A percentile compares a stretch with the other conserved stretches of the same genome.
phyloP scores from a whole-genome alignment of 2,797 vertebrate species.

The Scyliorhinus canicula region DNA sequence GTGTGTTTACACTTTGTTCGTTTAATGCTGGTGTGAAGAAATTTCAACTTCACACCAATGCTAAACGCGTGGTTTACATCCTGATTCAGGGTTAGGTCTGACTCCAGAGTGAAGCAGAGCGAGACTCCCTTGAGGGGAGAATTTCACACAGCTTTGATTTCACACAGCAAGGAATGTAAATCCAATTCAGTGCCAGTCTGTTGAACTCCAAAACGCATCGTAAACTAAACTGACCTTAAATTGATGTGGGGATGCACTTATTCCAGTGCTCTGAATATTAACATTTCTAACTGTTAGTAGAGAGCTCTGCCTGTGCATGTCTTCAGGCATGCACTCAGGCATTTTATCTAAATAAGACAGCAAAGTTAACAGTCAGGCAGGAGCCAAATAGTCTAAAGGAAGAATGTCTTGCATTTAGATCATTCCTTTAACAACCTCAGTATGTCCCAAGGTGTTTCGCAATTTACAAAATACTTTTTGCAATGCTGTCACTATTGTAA shows the following conservation, averaged over 20 bases:
- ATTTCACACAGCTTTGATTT: not conserved
- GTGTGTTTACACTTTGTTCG: not conserved
- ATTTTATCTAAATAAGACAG: not conserved
- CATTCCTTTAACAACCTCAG: not conserved
- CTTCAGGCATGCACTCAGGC: not conserved
- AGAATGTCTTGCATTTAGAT: not conserved
- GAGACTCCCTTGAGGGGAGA: not conserved
- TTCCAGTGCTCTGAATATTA: not conserved
- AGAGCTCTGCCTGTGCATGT: not conserved
- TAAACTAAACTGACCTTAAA: not conserved
- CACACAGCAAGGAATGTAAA: not conserved
- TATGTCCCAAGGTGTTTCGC: not conserved
- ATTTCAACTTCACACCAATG: not conserved
- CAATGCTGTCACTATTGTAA: not conserved
- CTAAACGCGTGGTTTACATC: not conserved
- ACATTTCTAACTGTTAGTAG: not conserved
- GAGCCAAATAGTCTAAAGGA: conserved; percentile 17
- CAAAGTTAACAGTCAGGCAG: not conserved
- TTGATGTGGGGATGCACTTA: not conserved
- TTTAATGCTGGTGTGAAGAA: not conserved
- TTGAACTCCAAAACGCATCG: not conserved
- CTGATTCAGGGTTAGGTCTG: not conserved
- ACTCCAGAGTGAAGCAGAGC: not conserved
- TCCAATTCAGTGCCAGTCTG: not conserved
- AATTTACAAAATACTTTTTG: not conserved